Base-by-base conservation (phyloP, 2,113 vertebrate species). In the Percopsis transmontana region DNA sequence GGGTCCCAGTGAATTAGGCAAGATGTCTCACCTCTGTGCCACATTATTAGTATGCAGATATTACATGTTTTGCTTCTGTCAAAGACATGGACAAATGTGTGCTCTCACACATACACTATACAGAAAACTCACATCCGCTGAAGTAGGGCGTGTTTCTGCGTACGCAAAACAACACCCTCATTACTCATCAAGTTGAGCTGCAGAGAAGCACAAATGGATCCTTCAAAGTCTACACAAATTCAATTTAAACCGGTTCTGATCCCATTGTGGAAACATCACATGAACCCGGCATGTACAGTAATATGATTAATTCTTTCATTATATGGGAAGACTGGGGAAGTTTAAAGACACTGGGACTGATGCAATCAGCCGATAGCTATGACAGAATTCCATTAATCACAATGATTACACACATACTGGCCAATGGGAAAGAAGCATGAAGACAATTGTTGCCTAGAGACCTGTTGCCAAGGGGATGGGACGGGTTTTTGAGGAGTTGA, bases 301-400 rank as follows among this genome's bases (percentile, higher is more conserved):
- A 79, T 60, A 68, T 50, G 50, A 79, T 61, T 41, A 41, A 64
- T 58, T 76, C 56, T 58, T 60, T 67, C 27, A 14, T 68, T 41
- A 41, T 21, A 52, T 14, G 68, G 70, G 80, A 80, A 0, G 2
- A 74, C 27, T 1, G 20, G 45, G 59, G 77, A 82, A 85, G 19
- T 64, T 56, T 53, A 0, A 81, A 84, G 66, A 89, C 87, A 72
- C 75, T 69, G 65, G 58, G 65, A 87, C 87, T 86, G 61, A 72
- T 74, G 71, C 66, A 81, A 85, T 85, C 69, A 58, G 68, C 55
- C 57, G 40, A 61, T 63, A 13, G 19, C 45, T 59, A 51, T 14
- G 8, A 48, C 42, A 48, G 14, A 18, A 50, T 10, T 14, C 53
- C 24, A 55, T 33, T 33, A 33, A 61, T 14, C 0, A 74, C 11